Evolutionary conservation across 2,797 vertebrate genomes (phyloP), one percentile per base, ranked within the genome.

Genomic region (Molossus molossus): DNA sequence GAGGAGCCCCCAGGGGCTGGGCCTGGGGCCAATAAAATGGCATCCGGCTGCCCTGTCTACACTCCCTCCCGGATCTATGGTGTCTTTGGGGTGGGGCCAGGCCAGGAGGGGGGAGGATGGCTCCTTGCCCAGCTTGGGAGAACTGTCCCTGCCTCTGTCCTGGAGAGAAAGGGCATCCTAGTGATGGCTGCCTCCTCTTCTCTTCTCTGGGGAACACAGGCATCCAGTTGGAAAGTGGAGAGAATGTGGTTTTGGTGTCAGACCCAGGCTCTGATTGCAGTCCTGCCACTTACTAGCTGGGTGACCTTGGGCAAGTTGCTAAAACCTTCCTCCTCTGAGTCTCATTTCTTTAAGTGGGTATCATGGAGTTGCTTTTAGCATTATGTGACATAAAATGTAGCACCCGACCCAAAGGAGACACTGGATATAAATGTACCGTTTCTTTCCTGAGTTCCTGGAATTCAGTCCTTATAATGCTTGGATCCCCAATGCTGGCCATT

Each of bases 11-110:
- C 53, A 70, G 88, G 87, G 86, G 65, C 72, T 77, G 82, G 85
- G 96, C 90, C 70, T 18, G 64, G 55, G 62, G 90, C 94, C 96
- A 94, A 64, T 3, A 18, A 92, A 90, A 79, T 90, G 72, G 62
- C 69, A 96, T 82, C 73, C 1, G 2, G 48, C 65, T 85, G 57
- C 48, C 90, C 55, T 53, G 72, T 88, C 91, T 93, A 73, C 12
- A 65, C 60, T 53, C 85, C 76, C 85, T 95, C 94, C 70, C 9
- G 81, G 94, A 96, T 95, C 87, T 93, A 37, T 65, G 89, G 72
- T 86, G 93, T 40, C 90, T 90, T 48, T 69, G 73, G 87, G 79
- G 88, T 8, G 29, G 90, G 82, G 90, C 80, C 48, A 48, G 65
- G 73, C 73, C 27, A 58, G 87, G 45, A 77, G 57, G 1, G n/a